Base-by-base conservation (phyloP, 1,140 invertebrate genomes). In the Conus ventricosus region DNA sequence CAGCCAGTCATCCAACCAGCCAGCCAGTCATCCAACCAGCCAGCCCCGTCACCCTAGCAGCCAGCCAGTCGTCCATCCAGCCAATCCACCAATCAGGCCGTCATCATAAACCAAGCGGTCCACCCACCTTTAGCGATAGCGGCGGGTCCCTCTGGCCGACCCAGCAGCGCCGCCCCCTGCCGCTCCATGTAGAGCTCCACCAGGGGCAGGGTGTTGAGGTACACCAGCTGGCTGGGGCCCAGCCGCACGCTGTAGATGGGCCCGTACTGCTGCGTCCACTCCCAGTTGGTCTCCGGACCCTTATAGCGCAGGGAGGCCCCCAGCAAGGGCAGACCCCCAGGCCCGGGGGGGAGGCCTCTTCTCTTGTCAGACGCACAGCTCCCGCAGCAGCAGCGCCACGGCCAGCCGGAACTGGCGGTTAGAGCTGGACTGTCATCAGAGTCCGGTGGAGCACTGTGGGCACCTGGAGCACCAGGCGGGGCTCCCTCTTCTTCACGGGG, bases 241-340 rank as follows among this genome's bases (percentile, higher is more conserved):
- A 91, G 87, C 1, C 86, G 85, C 7, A 91, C 90, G n/a, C 85
- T 71, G 84, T 89, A 91, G 20, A 91, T 87, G 13, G 84, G 53
- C 20, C 90, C 90, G 54, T 83, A 91, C 85, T 85, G 75, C 51
- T 76, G 67, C 5, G 87, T 87, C 90, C 90, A 91, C 20, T 67
- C 85, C 23, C 88, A 54, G 87, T 91, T 91, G 20, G 90, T 91
- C 78, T 89, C 78, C 13, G 90, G 90, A 10, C 90, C 90, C 27
- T 91, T 89, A 75, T 80, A 91, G 11, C 87, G 39, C 1, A 88
- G 80, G 5, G 86, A n/a, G 17, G 87, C 85, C 5, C 90, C 90
- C 1, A 89, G 7, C 20, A 81, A 39, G 0, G 90, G 88, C 4
- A 88, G 17, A 4, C 90, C 17, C 76, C n/a, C 0, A 87, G 88